These are phyloP conservation scores for Zophobas atratus DNA, from an alignment of 1,140 invertebrate genomes.

Conservation along the genomic window DNA sequence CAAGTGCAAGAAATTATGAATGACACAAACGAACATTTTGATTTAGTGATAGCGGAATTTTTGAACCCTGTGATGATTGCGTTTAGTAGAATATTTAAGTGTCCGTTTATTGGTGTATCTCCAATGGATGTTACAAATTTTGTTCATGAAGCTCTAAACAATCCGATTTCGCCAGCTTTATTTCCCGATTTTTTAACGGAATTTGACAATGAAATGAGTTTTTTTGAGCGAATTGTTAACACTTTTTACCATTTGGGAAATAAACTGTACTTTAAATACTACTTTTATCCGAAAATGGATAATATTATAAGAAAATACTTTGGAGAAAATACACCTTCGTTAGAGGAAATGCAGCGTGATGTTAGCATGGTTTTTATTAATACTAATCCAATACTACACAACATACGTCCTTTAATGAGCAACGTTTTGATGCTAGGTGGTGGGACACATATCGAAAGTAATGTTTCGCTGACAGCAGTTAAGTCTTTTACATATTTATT, in stretches of 20 bases:
- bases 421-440: conserved; percentile 14
- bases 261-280: conserved; percentile 47
- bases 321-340: conserved; percentile 58
- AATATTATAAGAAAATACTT: conserved; percentile 59
- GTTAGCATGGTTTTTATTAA: conserved; percentile 63
- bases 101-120: conserved; percentile 62
- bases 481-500: background rate
- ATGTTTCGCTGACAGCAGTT: background rate
- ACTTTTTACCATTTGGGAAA: conserved; percentile 57
- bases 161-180: conserved; percentile 62
- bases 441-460: background rate
- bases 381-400: conserved; percentile 58
- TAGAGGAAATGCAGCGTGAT: conserved; percentile 56
- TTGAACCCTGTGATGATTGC: conserved; percentile 59
- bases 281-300: conserved; percentile 55
- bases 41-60: conserved; percentile 64
- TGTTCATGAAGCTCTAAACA: conserved; percentile 60
- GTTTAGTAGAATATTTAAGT: conserved; percentile 62
- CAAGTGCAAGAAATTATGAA: conserved; percentile 62
- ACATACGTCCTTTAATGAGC: conserved; percentile 46
- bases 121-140: conserved; percentile 56
- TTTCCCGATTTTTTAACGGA: conserved; percentile 59
- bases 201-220: conserved; percentile 51
- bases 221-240: conserved; percentile 63
- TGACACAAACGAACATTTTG: conserved; percentile 63